phyloP scores from a whole-genome alignment of 2,888 invertebrate genomes.

The Chydorus sphaericus region DNA sequence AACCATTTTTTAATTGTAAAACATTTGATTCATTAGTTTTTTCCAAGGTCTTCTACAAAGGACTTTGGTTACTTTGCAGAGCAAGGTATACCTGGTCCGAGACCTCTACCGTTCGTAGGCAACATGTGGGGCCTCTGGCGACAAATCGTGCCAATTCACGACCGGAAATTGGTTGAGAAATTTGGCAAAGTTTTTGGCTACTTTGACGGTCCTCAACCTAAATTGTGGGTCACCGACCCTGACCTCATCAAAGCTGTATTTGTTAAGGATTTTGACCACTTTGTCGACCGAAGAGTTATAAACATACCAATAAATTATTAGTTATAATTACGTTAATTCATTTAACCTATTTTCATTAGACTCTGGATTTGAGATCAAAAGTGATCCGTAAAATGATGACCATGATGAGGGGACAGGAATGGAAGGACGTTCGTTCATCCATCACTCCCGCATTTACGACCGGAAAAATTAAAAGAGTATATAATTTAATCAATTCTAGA shows the following conservation, averaged over 20 bases:
- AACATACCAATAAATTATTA: too few species aligned
- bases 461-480: conserved; percentile 14
- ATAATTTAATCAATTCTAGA: not conserved
- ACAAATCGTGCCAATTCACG: too few species aligned
- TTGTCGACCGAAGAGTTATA: conserved; percentile 13
- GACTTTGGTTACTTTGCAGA: not conserved
- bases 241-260: conserved; percentile 12
- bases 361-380: conserved; percentile 5
- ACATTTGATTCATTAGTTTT: too few species aligned
- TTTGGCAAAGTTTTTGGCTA: not conserved
- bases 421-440: conserved; percentile 15
- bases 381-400: conserved; percentile 12
- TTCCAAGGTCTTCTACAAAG: too few species aligned
- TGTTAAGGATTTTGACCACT: conserved; percentile 15
- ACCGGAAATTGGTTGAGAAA: too few species aligned
- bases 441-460: conserved; percentile 13
- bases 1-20: too few species aligned
- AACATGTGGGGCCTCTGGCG: conserved; percentile 14
- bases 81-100: conserved; percentile 12
- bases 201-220: conserved; percentile 6
- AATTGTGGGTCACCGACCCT: conserved; percentile 6
- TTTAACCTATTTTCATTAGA: not conserved
- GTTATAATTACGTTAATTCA: not conserved
- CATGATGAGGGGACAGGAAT: conserved; percentile 8
- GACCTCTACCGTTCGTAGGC: conserved; percentile 7